Evolutionary conservation across 2,888 invertebrate genomes (phyloP).

Genomic region (Drosophila parthenogenetica): DNA sequence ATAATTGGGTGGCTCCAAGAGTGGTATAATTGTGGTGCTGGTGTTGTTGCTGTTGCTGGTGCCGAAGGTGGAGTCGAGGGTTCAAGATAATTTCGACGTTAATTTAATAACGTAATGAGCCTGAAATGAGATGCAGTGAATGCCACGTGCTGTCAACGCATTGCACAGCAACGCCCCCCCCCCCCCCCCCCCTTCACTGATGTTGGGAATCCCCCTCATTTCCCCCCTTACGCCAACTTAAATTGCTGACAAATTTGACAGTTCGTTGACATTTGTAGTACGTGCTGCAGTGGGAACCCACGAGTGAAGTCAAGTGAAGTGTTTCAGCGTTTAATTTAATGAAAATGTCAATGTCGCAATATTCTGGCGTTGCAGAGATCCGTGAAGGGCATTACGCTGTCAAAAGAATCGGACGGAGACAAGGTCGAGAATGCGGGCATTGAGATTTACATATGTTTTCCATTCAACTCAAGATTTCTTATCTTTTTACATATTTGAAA

Average conservation of each 20-base stretch:
- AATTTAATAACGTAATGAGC: constrained; percentile 69
- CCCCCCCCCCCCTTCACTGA: background rate
- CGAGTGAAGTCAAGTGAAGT: constrained; percentile 6
- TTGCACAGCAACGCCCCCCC: constrained; percentile 6
- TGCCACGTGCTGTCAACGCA: constrained; percentile 32
- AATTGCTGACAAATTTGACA: constrained; percentile 66
- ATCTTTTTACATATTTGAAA: background rate
- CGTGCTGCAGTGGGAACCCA: constrained; percentile 25
- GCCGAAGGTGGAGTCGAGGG: background rate
- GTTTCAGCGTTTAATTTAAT: constrained; percentile 46
- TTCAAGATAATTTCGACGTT: constrained; percentile 49
- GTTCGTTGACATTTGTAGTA: constrained; percentile 65
- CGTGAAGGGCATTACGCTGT: constrained; percentile 22
- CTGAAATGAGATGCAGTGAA: constrained; percentile 46
- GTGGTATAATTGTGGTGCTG: constrained; percentile 2
- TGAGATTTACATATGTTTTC: background rate
- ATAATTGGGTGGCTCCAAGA: constrained; percentile 38
- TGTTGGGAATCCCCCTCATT: background rate
- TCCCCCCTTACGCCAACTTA: constrained; percentile 21
- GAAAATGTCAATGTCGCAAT: constrained; percentile 70
- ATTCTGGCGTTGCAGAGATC: constrained; percentile 18
- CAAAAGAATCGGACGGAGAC: constrained; percentile 24
- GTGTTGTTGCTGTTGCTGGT: background rate
- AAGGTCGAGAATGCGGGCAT: constrained; percentile 1
- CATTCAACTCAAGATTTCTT: background rate